Conservation (phyloP, 2,888 invertebrate species). For the Carpatolechia fugitivella region DNA sequence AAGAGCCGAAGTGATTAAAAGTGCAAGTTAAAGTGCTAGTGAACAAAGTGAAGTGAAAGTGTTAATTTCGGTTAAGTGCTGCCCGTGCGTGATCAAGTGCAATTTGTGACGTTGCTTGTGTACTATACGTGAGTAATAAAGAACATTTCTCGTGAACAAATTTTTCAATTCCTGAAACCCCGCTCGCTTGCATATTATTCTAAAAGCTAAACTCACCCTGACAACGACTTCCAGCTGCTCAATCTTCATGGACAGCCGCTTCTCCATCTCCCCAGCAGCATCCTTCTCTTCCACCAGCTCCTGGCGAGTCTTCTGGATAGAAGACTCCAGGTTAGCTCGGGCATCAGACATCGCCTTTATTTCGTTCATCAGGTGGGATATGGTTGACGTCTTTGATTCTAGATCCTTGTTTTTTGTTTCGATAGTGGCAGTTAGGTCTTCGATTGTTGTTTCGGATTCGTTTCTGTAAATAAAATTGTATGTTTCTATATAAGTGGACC, state of each 20-base stretch:
- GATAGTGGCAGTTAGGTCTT: conserved; percentile 24
- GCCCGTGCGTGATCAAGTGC: no score
- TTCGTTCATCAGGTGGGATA: conserved; percentile 43
- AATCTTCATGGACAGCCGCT: conserved; percentile 25
- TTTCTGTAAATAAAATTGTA: conserved; percentile 23
- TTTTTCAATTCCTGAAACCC: no score
- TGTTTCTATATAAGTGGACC: no score
- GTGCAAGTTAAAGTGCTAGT: no score
- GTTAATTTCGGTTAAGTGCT: no score
- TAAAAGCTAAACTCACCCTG: conserved; percentile 30
- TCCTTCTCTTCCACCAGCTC: conserved; percentile 34
- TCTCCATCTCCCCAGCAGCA: conserved; percentile 31
- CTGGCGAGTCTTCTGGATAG: conserved; percentile 31
- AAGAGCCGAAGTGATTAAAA: no score
- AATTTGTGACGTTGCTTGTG: no score
- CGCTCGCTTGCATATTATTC: no score
- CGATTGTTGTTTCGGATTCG: conserved; percentile 23
- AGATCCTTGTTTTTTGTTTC: conserved; percentile 35
- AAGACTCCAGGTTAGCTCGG: conserved; percentile 31
- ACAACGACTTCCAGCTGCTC: conserved; percentile 33
- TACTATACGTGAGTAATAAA: no score
- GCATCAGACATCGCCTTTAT: conserved; percentile 36
- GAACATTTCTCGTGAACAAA: no score
- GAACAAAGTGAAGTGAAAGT: no score
- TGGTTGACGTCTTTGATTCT: conserved; percentile 34